Evolutionary conservation across 2,888 invertebrate species (phyloP).

Genomic region (Drosophila robusta): DNA sequence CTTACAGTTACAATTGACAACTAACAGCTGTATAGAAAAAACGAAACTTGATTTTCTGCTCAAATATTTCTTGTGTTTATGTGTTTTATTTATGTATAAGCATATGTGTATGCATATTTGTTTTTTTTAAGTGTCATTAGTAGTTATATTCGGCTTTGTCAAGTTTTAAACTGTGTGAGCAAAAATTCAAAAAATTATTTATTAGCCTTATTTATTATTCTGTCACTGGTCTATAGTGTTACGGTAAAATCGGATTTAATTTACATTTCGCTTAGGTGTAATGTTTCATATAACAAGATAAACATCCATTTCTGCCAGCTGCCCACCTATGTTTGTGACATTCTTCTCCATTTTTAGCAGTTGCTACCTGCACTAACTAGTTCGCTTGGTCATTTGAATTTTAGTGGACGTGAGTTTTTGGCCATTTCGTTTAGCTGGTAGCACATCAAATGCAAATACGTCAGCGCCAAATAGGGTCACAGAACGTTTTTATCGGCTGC

Average conservation of each 20-base stretch:
- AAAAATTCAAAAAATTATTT: conserved; percentile 7
- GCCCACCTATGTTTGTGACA: conserved; percentile 2
- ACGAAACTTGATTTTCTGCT: not conserved
- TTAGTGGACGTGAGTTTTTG: conserved; percentile 25
- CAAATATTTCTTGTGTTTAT: conserved; percentile 5
- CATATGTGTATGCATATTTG: too few relatives aligned
- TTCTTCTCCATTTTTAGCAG: conserved; percentile 13
- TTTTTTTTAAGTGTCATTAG: conserved; percentile 1
- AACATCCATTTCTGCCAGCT: conserved; percentile 33
- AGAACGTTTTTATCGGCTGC: conserved; percentile 33
- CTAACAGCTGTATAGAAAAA: not conserved
- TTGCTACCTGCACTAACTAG: conserved; percentile 37
- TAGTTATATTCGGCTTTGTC: conserved; percentile 3
- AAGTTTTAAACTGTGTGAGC: not conserved
- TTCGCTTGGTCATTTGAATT: conserved; percentile 39
- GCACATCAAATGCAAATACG: conserved; percentile 62
- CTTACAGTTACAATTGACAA: conserved; percentile 10
- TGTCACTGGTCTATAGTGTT: conserved; percentile 6
- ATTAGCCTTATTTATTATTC: not conserved
- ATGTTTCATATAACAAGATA: conserved; percentile 56
- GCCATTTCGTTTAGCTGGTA: conserved; percentile 40
- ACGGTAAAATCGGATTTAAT: conserved; percentile 27
- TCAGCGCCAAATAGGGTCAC: conserved; percentile 53
- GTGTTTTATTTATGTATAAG: conserved; percentile 5
- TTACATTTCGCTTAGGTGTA: conserved; percentile 45